Conservation (phyloP, 2,113 vertebrate species). For the Cyrtonyx montezumae region DNA sequence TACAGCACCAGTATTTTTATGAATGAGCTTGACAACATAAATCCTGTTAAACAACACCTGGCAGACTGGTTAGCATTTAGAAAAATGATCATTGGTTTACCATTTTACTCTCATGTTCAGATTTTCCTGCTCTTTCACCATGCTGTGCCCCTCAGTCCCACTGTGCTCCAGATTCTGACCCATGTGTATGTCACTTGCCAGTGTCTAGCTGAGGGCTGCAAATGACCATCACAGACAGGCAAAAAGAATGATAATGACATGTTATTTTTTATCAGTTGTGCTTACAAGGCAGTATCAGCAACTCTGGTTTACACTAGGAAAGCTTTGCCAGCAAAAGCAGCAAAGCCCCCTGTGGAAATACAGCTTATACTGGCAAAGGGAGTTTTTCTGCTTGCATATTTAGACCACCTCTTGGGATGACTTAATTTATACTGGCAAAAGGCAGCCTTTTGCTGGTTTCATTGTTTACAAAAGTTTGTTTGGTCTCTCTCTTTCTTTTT, state of each 20-base stretch:
- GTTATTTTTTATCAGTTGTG: constrained; percentile 49
- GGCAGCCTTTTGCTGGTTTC: constrained; percentile 3
- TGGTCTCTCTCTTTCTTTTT: accelerated
- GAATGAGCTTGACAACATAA: neutral
- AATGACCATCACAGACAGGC: neutral
- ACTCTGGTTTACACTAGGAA: constrained; percentile 1
- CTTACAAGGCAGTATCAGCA: constrained; percentile 55
- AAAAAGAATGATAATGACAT: neutral
- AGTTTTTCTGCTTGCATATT: constrained; percentile 41
- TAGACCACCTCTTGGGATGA: constrained; percentile 43
- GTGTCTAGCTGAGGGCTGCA: neutral
- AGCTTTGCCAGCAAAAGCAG: constrained; percentile 56
- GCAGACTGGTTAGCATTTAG: neutral
- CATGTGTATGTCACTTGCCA: neutral
- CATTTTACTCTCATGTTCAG: neutral
- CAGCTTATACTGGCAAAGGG: constrained; percentile 52
- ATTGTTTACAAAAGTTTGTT: constrained; percentile 2
- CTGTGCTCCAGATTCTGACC: neutral
- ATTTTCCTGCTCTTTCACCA: neutral
- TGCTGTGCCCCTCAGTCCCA: accelerated
- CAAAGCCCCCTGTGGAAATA: constrained; percentile 14
- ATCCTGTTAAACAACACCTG: neutral
- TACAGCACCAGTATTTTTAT: neutral
- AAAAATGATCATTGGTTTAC: neutral
- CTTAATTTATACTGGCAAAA: constrained; percentile 64